phyloP scores from a whole-genome alignment of 2,888 invertebrate species.

The Eilema caniola region DNA sequence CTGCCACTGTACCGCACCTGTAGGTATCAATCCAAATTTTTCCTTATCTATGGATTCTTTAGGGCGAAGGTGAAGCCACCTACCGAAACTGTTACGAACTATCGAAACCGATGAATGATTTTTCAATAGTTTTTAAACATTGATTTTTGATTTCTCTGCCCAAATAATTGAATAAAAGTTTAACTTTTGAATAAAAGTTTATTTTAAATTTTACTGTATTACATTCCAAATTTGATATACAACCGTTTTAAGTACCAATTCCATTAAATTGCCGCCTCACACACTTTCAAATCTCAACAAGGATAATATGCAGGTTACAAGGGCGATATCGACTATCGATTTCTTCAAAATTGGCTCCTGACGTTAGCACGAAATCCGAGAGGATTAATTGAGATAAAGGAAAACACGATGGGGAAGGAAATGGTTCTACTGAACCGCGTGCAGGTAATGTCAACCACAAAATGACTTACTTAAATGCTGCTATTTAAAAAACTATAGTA shows the following conservation, averaged over 20 bases:
- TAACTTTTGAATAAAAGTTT: too few relatives aligned
- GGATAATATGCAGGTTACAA: constrained; percentile 36
- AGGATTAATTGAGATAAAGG: constrained; percentile 50
- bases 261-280: not conserved
- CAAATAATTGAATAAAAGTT: too few relatives aligned
- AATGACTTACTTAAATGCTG: constrained; percentile 41
- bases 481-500: constrained; percentile 30
- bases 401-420: constrained; percentile 46
- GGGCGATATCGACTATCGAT: constrained; percentile 53
- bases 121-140: too few relatives aligned
- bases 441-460: constrained; percentile 44
- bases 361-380: constrained; percentile 40
- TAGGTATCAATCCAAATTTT: too few relatives aligned
- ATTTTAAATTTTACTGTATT: too few relatives aligned
- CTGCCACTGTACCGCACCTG: too few relatives aligned
- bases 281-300: not conserved
- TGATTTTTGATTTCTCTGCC: too few relatives aligned
- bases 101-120: too few relatives aligned
- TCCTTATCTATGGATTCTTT: too few relatives aligned
- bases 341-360: constrained; percentile 55
- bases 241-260: not conserved
- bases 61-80: too few relatives aligned
- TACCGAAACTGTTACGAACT: too few relatives aligned
- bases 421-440: constrained; percentile 47
- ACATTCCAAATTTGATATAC: not conserved